A percentile compares a stretch with the other conserved stretches of the same genome.
phyloP scores from a whole-genome alignment of 2,113 vertebrate genomes.

The Stigmatopora argus region DNA sequence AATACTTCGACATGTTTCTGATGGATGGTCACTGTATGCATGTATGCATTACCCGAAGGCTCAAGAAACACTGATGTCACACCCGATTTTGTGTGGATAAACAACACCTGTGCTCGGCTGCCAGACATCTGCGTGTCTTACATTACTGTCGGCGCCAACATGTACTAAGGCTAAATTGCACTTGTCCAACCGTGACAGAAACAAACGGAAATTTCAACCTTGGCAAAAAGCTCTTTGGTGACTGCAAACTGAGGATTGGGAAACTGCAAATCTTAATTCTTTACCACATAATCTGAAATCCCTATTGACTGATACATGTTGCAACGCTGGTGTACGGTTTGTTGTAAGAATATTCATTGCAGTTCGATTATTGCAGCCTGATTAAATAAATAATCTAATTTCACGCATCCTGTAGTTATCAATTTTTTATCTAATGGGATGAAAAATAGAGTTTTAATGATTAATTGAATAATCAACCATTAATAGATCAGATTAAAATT shows the following conservation, averaged over 20 bases:
- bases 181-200: conserved; percentile 10
- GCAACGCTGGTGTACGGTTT: no score
- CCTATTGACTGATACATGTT: neutral
- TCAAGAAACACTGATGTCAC: conserved; percentile 33
- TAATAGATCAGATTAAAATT: no score
- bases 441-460: no score
- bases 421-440: no score
- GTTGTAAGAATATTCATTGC: no score
- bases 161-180: conserved; percentile 3
- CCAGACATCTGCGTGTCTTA: conserved; percentile 26
- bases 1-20: conserved; percentile 8
- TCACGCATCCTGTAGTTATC: no score
- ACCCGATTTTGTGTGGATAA: conserved; percentile 26
- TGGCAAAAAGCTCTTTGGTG: conserved; percentile 11
- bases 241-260: conserved; percentile 6
- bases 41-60: conserved; percentile 8
- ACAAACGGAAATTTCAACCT: conserved; percentile 2
- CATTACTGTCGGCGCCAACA: conserved; percentile 23
- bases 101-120: conserved; percentile 28
- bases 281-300: neutral
- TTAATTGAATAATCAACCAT: no score
- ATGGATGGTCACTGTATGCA: neutral
- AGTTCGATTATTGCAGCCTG: no score
- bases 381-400: no score
- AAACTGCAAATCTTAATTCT: neutral